phyloP scores from a whole-genome alignment of 2,113 vertebrate species.

The Hipposideros armiger region DNA sequence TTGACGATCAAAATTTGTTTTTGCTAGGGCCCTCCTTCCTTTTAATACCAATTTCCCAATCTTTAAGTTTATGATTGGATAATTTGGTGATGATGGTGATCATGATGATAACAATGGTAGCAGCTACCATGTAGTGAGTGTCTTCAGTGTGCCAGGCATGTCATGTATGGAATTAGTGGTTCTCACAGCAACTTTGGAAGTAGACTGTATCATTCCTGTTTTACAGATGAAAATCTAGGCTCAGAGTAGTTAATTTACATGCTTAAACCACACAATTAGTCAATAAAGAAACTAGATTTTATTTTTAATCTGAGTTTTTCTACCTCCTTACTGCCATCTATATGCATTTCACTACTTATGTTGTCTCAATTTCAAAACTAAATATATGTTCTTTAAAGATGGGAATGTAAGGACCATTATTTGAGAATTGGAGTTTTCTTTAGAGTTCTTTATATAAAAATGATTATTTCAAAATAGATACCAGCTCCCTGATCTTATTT shows the following conservation, averaged over 20 bases:
- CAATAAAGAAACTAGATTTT: neutral
- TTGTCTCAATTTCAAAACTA: neutral
- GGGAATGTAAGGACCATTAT: neutral
- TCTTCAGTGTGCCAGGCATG: neutral
- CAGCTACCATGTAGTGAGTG: neutral
- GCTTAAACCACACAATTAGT: neutral
- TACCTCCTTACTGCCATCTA: neutral
- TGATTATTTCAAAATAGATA: neutral
- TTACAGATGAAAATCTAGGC: neutral
- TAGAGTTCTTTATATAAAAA: neutral
- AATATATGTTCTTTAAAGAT: neutral
- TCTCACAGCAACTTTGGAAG: neutral
- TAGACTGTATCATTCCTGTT: neutral
- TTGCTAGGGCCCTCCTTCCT: neutral
- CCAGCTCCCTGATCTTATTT: neutral
- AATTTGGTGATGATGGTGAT: neutral
- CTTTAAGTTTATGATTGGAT: neutral
- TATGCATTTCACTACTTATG: neutral
- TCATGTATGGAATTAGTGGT: neutral
- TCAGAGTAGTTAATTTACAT: neutral
- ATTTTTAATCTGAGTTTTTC: neutral
- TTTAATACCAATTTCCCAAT: neutral
- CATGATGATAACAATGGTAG: neutral
- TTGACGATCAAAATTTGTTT: neutral
- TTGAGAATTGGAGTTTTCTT: neutral